Conservation (phyloP, 2,888 invertebrate species). For the Taenaris catops region DNA sequence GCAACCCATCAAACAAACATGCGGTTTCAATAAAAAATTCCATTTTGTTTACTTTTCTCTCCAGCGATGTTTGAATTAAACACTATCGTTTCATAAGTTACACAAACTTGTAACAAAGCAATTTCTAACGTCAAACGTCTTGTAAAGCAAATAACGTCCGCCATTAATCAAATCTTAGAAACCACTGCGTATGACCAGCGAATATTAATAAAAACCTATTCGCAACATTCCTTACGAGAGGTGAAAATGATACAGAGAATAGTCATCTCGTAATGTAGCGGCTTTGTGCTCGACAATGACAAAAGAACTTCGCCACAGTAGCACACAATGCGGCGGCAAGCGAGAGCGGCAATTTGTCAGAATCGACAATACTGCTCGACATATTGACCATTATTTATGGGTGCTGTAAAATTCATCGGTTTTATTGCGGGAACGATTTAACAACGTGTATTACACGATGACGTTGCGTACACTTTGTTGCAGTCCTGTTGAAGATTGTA, state of each 20-base stretch:
- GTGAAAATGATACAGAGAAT: conserved; percentile 74
- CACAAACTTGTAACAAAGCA: no score
- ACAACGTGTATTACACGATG: conserved; percentile 66
- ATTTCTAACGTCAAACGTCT: conserved; percentile 29
- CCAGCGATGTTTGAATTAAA: conserved; percentile 32
- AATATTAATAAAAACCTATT: conserved; percentile 63
- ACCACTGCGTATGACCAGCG: conserved; percentile 45
- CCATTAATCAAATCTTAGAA: conserved; percentile 62
- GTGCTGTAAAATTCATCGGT: conserved; percentile 60
- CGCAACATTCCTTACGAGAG: conserved; percentile 54
- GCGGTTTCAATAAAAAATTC: conserved; percentile 3
- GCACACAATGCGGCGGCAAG: conserved; percentile 68
- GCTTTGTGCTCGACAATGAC: conserved; percentile 54
- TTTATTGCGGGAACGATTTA: conserved; percentile 74
- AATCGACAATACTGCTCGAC: conserved; percentile 72
- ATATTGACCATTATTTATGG: conserved; percentile 79
- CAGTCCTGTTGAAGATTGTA: no score
- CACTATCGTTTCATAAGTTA: conserved; percentile 37
- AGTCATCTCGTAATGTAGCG: conserved; percentile 51
- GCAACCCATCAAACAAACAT: conserved; percentile 7
- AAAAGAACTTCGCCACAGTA: conserved; percentile 57
- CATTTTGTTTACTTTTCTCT: conserved; percentile 48
- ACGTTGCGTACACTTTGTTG: no score
- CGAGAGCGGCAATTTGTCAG: conserved; percentile 74
- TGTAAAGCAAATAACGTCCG: conserved; percentile 49